Conservation (phyloP, 2,113 vertebrate genomes). For the Gobius niger region DNA sequence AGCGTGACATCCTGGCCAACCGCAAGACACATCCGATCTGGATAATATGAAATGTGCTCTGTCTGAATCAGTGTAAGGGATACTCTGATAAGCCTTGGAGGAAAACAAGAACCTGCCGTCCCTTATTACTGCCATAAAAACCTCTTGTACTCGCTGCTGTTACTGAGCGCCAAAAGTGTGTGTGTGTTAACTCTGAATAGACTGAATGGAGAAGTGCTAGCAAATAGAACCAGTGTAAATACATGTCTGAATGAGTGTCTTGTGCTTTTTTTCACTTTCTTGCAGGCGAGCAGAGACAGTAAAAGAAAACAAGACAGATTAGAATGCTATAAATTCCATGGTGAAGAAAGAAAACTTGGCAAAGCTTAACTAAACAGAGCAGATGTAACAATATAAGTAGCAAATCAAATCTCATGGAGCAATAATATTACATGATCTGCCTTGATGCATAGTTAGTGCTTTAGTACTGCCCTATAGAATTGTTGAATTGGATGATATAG, state of each 20-base stretch:
- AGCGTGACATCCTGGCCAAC: slow-evolving; percentile 4
- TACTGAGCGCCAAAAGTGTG: slow-evolving; percentile 31
- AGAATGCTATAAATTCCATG: too few relatives aligned
- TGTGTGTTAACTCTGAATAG: slow-evolving; percentile 28
- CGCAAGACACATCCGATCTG: slow-evolving; percentile 2
- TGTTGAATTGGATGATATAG: too few relatives aligned
- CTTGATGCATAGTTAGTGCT: too few relatives aligned
- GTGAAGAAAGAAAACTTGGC: too few relatives aligned
- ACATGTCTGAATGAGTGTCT: slow-evolving; percentile 38
- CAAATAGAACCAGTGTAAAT: slow-evolving; percentile 57
- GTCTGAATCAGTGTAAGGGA: slow-evolving; percentile 21
- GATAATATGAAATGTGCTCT: slow-evolving; percentile 26
- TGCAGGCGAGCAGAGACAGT: too few relatives aligned
- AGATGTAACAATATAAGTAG: too few relatives aligned
- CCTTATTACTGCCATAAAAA: slow-evolving; percentile 44
- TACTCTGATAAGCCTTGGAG: slow-evolving; percentile 39
- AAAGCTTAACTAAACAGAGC: too few relatives aligned
- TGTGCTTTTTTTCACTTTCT: too few relatives aligned
- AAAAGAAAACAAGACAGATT: too few relatives aligned
- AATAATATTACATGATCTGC: too few relatives aligned
- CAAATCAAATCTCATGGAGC: too few relatives aligned
- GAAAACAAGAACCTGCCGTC: slow-evolving; percentile 38
- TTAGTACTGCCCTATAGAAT: too few relatives aligned
- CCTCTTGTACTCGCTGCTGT: slow-evolving; percentile 28
- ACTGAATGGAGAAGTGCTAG: slow-evolving; percentile 34